A percentile compares a stretch with the other conserved stretches of the same genome.
These are phyloP conservation scores for Ommatoiulus sabulosus DNA, from an alignment of 2,888 invertebrate species.

Conservation along the genomic window DNA sequence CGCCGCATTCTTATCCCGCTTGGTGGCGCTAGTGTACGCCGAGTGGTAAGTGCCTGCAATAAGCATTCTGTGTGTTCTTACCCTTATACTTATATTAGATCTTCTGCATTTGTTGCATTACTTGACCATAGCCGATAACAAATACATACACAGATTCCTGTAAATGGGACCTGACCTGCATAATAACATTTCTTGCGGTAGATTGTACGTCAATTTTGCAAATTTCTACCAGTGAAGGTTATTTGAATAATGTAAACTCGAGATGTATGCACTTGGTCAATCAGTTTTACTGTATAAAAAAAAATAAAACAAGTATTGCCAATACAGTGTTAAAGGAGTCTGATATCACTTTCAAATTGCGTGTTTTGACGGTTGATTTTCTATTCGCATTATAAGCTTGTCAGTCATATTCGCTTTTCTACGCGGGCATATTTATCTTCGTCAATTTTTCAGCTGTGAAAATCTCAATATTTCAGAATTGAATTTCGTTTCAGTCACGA, in stretches of 20 bases:
- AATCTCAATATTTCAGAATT: background rate
- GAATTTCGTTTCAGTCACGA: background rate
- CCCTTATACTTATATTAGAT: too few relatives aligned
- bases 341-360: background rate
- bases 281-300: background rate
- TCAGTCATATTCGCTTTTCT: background rate
- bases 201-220: too few relatives aligned
- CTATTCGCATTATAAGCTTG: background rate
- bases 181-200: too few relatives aligned
- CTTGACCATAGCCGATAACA: too few relatives aligned
- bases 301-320: background rate
- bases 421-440: background rate
- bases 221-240: background rate
- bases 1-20: too few relatives aligned
- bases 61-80: too few relatives aligned
- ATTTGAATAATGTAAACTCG: background rate
- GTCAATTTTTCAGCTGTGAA: background rate
- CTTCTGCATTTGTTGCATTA: too few relatives aligned
- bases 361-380: background rate
- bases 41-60: too few relatives aligned
- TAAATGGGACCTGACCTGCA: too few relatives aligned
- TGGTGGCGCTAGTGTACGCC: too few relatives aligned
- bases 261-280: background rate
- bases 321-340: background rate
- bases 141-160: too few relatives aligned